phyloP scores from a whole-genome alignment of 2,888 invertebrate genomes.

The Heteropelma amictum region DNA sequence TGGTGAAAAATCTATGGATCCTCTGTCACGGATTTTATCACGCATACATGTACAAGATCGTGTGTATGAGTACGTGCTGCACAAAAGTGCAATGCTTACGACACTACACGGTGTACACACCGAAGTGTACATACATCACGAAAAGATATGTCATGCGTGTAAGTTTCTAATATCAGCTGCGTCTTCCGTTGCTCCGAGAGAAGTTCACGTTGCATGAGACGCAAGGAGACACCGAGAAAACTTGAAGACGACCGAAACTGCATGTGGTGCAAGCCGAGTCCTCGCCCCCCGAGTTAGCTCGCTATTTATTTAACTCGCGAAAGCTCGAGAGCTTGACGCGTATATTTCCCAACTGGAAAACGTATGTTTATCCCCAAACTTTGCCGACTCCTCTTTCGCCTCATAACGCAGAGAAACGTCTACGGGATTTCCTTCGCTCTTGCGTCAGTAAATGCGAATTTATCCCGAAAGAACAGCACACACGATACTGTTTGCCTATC shows the following conservation, averaged over 20 bases:
- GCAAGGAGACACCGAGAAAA: neutral
- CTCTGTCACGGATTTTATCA: conserved; percentile 2
- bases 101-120: neutral
- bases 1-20: conserved; percentile 13
- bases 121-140: conserved; percentile 6
- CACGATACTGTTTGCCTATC: conserved; percentile 64
- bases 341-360: conserved; percentile 7
- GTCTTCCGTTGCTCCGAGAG: conserved; percentile 3
- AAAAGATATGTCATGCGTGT: conserved; percentile 27
- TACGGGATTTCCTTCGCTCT: conserved; percentile 46
- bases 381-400: conserved; percentile 28
- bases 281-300: conserved; percentile 34
- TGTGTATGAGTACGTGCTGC: too few species aligned
- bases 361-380: neutral
- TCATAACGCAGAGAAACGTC: conserved; percentile 58
- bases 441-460: conserved; percentile 47
- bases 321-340: conserved; percentile 17
- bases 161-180: conserved; percentile 1
- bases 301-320: conserved; percentile 44
- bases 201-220: conserved; percentile 33
- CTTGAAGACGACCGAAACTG: conserved; percentile 10
- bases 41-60: conserved; percentile 14
- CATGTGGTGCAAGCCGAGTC: conserved; percentile 6
- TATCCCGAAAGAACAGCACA: conserved; percentile 24
- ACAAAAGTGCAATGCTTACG: too few species aligned